A percentile compares a stretch with the other conserved stretches of the same genome.
Conservation (phyloP, 2,113 vertebrate species). For the Takifugu flavidus region DNA sequence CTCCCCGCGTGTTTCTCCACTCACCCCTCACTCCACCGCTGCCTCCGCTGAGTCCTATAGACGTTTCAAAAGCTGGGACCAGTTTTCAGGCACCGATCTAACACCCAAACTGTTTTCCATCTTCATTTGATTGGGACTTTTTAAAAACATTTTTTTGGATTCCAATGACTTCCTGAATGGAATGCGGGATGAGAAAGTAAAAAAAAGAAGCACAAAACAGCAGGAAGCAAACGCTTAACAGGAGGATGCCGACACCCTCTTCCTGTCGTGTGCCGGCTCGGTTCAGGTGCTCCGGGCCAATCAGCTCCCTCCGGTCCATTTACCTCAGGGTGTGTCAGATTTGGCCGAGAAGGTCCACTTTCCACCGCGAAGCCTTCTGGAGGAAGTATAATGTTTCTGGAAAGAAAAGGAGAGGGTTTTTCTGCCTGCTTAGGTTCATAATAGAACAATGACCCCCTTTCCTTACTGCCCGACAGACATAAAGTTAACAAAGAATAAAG, state of each 20-base stretch:
- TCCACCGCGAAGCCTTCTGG: conserved; percentile 38
- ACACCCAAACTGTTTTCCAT: conserved; percentile 6
- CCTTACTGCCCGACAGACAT: conserved; percentile 31
- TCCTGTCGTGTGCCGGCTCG: conserved; percentile 91
- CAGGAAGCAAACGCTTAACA: conserved; percentile 82
- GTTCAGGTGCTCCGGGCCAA: conserved; percentile 85
- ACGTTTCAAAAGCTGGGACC: not conserved
- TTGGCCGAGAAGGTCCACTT: conserved; percentile 50
- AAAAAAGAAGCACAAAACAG: conserved; percentile 72
- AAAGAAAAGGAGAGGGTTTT: conserved; percentile 49
- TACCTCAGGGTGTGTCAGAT: conserved; percentile 71
- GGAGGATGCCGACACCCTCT: conserved; percentile 85
- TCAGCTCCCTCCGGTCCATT: conserved; percentile 73
- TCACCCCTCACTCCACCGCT: conserved; percentile 29
- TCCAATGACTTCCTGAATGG: conserved; percentile 86
- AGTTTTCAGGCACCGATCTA: conserved; percentile 38
- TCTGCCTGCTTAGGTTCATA: conserved; percentile 20
- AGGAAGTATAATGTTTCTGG: conserved; percentile 66
- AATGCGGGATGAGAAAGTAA: conserved; percentile 57
- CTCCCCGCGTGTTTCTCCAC: conserved; percentile 28
- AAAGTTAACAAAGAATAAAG: conserved; percentile 55
- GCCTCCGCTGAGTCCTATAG: conserved; percentile 12
- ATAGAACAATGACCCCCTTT: conserved; percentile 16
- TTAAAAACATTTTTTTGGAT: conserved; percentile 56
- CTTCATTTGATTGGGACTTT: conserved; percentile 61